Conservation (phyloP, 30 jellyfish, hydroid and myxozoan genomes). For the Cassiopea andromeda region DNA sequence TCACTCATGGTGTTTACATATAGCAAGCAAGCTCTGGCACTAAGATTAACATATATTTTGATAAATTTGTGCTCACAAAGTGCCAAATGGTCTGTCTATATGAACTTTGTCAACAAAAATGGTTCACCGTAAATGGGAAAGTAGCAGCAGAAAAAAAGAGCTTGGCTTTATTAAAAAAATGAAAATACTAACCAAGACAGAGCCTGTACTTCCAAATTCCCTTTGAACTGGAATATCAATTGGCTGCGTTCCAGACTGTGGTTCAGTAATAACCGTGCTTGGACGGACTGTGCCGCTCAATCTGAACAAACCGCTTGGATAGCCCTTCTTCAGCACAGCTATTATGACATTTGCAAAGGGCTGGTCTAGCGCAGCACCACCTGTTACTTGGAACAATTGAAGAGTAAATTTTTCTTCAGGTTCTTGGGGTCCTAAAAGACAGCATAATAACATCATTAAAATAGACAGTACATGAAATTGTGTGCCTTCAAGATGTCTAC, state of each 20-base stretch:
- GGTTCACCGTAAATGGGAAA: background rate
- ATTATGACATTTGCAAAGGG: constrained; percentile 65
- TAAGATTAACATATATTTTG: no score
- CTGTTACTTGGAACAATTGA: constrained; percentile 65
- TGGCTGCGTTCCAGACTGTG: constrained; percentile 46
- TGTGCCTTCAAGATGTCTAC: no score
- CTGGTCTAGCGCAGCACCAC: constrained; percentile 87
- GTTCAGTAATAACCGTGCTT: constrained; percentile 64
- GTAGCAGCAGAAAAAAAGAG: background rate
- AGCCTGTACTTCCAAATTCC: constrained; percentile 63
- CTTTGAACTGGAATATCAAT: constrained; percentile 51
- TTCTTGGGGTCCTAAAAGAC: constrained; percentile 78
- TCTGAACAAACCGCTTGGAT: constrained; percentile 87
- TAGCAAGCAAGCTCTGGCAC: no score
- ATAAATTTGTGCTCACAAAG: no score
- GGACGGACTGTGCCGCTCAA: constrained; percentile 63
- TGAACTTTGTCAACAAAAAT: no score
- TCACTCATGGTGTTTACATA: no score
- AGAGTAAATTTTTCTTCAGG: constrained; percentile 77
- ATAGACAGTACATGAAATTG: no score
- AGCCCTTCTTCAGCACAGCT: constrained; percentile 84
- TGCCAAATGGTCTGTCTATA: no score
- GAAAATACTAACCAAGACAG: constrained; percentile 54
- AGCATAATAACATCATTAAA: no score
- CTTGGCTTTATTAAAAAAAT: background rate